These are phyloP conservation scores for Arctocebus calabarensis DNA, from an alignment of 2,797 vertebrate genomes.

Conservation along the genomic window DNA sequence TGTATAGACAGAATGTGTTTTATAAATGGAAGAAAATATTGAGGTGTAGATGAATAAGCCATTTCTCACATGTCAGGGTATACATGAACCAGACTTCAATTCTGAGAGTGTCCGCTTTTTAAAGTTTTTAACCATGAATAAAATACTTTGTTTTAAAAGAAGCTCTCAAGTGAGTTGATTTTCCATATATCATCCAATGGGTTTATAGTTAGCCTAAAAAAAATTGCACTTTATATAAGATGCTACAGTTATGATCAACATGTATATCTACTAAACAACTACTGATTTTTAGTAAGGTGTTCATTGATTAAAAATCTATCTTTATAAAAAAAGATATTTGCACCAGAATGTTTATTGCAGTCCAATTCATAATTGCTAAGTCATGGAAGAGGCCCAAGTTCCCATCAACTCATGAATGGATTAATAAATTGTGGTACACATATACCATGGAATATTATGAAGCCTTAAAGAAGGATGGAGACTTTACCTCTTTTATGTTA, in stretches of 20 bases:
- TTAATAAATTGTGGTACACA: no score
- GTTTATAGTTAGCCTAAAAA: background rate
- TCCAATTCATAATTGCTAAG: no score
- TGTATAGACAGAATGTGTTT: background rate
- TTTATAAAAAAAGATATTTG: no score
- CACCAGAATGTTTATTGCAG: no score
- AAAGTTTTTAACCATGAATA: background rate
- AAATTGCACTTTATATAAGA: background rate
- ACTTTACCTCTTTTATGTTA: no score
- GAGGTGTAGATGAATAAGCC: background rate
- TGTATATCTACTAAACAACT: background rate
- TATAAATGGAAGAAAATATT: background rate
- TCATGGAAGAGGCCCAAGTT: no score
- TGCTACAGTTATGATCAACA: background rate
- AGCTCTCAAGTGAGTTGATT: background rate
- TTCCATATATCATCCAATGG: background rate
- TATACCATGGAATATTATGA: no score
- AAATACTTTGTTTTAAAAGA: constrained; percentile 5
- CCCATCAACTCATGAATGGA: no score
- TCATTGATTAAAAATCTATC: background rate
- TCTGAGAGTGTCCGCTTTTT: background rate
- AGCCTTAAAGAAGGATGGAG: no score
- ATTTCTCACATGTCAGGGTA: background rate
- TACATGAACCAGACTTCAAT: background rate
- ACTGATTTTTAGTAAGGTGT: background rate